Conservation (phyloP, 2,797 vertebrate species). For the Peromyscus aztecus region DNA sequence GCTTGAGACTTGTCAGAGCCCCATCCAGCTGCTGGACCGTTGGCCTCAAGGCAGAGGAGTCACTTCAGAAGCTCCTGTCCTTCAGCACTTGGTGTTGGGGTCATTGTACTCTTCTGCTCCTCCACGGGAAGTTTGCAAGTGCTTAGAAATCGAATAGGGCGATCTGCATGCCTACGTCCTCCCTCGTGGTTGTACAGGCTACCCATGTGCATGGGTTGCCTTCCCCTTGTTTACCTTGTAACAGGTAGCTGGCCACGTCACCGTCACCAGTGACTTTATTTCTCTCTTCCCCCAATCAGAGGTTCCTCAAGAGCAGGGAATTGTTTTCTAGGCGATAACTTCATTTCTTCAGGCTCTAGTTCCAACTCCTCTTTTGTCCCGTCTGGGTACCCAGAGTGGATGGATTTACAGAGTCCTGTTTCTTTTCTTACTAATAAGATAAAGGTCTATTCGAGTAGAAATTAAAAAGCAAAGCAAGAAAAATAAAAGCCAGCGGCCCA, state of each 20-base stretch:
- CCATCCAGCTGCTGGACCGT: accelerated
- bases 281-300: not conserved
- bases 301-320: not conserved
- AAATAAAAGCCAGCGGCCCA: conserved; percentile 86
- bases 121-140: accelerated
- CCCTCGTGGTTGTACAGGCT: not conserved
- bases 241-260: not conserved
- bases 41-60: accelerated
- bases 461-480: conserved; percentile 81
- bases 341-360: not conserved
- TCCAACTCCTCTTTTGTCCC: accelerated
- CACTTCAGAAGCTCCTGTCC: accelerated
- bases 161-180: accelerated
- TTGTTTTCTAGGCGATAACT: not conserved
- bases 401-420: not conserved
- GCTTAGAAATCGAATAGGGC: not conserved
- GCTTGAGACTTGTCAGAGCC: not conserved
- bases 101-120: accelerated
- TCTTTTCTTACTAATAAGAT: not conserved
- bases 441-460: conserved; percentile 36
- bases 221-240: not conserved
- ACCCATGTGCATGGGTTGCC: not conserved
- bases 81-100: accelerated
- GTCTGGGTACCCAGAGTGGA: conserved; percentile 51
- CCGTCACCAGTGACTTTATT: accelerated